phyloP scores from a whole-genome alignment of 2,113 vertebrate species.

The Acrocephalus arundinaceus region DNA sequence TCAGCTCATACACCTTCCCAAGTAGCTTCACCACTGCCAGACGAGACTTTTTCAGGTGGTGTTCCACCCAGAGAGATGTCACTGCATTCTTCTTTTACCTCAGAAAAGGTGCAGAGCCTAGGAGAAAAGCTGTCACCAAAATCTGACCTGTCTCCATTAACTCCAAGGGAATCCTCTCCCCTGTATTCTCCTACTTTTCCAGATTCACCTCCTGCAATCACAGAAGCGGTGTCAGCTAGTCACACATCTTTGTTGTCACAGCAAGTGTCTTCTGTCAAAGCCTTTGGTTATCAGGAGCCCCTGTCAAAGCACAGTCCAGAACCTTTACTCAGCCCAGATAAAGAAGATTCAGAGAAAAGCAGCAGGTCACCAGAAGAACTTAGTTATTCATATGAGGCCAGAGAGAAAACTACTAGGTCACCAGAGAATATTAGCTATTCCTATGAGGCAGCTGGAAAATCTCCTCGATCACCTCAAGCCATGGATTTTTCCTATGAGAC shows the following conservation, averaged over 20 bases:
- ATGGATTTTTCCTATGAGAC: slow-evolving; percentile 66
- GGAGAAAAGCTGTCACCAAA: slow-evolving; percentile 78
- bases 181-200: slow-evolving; percentile 76
- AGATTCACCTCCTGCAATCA: slow-evolving; percentile 61
- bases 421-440: slow-evolving; percentile 64
- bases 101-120: slow-evolving; percentile 75
- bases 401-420: slow-evolving; percentile 62
- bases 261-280: slow-evolving; percentile 62
- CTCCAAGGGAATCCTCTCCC: slow-evolving; percentile 77
- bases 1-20: slow-evolving; percentile 92
- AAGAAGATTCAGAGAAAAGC: slow-evolving; percentile 65
- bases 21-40: slow-evolving; percentile 80
- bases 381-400: slow-evolving; percentile 68
- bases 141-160: slow-evolving; percentile 81
- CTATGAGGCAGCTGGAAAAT: slow-evolving; percentile 35
- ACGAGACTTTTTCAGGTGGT: slow-evolving; percentile 73
- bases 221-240: not conserved
- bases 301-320: slow-evolving; percentile 71
- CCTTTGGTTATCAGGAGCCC: slow-evolving; percentile 69
- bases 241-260: slow-evolving; percentile 63
- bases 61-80: slow-evolving; percentile 80
- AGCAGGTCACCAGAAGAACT: slow-evolving; percentile 61
- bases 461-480: slow-evolving; percentile 38
- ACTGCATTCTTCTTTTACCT: slow-evolving; percentile 83
- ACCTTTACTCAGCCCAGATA: slow-evolving; percentile 57